These are phyloP conservation scores for Geotrupes spiniger DNA, from an alignment of 2,888 invertebrate genomes.

Conservation along the genomic window DNA sequence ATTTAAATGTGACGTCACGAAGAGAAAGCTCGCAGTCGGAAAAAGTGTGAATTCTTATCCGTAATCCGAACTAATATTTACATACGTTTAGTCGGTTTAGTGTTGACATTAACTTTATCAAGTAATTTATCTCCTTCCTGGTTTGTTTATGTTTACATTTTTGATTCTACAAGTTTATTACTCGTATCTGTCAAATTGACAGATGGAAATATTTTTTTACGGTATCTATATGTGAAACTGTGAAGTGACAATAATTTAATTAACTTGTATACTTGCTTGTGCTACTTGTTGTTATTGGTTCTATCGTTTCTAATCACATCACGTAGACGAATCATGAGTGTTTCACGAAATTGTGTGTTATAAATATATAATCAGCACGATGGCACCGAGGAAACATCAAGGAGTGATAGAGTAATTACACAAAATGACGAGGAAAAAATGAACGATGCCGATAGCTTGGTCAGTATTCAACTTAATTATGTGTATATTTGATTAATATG, in stretches of 20 bases:
- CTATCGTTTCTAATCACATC: too few relatives aligned
- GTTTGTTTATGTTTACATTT: background rate
- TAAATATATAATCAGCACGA: too few relatives aligned
- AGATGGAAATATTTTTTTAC: conserved; percentile 3
- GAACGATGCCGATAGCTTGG: conserved; percentile 73
- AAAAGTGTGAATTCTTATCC: conserved; percentile 1
- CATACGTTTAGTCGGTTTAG: background rate
- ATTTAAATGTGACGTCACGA: conserved; percentile 20
- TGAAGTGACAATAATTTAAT: conserved; percentile 6
- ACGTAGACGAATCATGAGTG: conserved; percentile 6
- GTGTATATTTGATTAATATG: conserved; percentile 13
- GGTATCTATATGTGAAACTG: background rate
- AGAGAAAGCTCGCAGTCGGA: conserved; percentile 16
- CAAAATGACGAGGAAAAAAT: conserved; percentile 69
- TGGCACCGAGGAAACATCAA: conserved; percentile 1
- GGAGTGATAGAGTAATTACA: conserved; percentile 16
- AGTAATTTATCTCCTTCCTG: too few relatives aligned
- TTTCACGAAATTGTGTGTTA: conserved; percentile 6
- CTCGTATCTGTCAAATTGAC: background rate
- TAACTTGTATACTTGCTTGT: too few relatives aligned
- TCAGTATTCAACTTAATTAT: conserved; percentile 46
- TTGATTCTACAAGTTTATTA: background rate
- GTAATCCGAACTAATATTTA: conserved; percentile 1
- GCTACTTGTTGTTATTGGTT: too few relatives aligned
- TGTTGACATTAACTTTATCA: too few relatives aligned